phyloP scores from a whole-genome alignment of 2,888 invertebrate genomes.

The Mimachlamys varia region DNA sequence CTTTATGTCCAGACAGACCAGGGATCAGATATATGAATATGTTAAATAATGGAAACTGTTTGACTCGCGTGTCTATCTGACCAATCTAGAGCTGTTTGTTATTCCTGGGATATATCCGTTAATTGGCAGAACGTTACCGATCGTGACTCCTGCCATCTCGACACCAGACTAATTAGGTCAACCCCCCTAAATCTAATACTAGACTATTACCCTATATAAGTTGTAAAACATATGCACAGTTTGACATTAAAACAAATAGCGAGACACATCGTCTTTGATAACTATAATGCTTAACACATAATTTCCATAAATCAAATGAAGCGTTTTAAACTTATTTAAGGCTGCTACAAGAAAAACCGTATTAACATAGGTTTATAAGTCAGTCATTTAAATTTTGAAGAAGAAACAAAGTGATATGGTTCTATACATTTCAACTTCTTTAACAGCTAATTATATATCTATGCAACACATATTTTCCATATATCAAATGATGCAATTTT shows the following conservation, averaged over 20 bases:
- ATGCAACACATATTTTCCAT: too few species aligned
- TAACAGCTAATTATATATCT: too few species aligned
- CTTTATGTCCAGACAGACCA: background rate
- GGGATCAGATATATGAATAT: background rate
- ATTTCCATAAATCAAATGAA: background rate
- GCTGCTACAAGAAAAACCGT: too few species aligned
- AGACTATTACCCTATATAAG: background rate
- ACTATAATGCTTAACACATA: background rate
- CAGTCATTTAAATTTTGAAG: too few species aligned
- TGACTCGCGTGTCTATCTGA: background rate
- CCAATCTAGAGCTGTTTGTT: background rate
- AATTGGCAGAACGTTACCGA: background rate
- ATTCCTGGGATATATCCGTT: background rate
- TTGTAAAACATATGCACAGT: background rate
- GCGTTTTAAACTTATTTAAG: background rate
- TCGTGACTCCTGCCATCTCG: background rate
- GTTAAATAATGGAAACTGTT: too few species aligned
- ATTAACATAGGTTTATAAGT: too few species aligned
- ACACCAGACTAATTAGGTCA: background rate
- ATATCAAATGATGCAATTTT: too few species aligned
- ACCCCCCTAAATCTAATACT: background rate
- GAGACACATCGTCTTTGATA: background rate
- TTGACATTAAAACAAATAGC: background rate
- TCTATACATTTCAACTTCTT: too few species aligned
- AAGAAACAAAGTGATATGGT: too few species aligned